Evolutionary conservation across 2,888 invertebrate species (phyloP).

Genomic region (Craniophora ligustri): DNA sequence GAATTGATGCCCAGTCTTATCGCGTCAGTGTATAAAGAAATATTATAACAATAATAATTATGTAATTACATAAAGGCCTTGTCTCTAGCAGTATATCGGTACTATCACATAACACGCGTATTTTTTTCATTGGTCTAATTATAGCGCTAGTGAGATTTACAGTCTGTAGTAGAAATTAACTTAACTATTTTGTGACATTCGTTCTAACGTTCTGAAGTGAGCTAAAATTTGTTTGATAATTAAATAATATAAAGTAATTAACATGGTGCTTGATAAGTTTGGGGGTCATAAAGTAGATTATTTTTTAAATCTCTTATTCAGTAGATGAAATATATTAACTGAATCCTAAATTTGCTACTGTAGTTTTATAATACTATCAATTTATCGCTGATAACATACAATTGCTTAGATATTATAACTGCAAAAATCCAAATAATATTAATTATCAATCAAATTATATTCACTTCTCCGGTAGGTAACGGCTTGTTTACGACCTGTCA

Average conservation of each 20-base stretch:
- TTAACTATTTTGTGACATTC: constrained; percentile 1
- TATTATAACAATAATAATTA: constrained; percentile 45
- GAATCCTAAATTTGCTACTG: too few relatives aligned
- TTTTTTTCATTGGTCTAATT: constrained; percentile 24
- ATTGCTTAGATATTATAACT: too few relatives aligned
- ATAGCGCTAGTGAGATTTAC: constrained; percentile 17
- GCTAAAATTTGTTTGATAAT: neutral
- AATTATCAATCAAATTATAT: too few relatives aligned
- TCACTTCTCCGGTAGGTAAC: neutral
- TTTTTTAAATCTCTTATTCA: too few relatives aligned
- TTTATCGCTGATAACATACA: too few relatives aligned
- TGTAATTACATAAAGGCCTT: constrained; percentile 68
- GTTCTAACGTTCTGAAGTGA: neutral
- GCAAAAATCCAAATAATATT: too few relatives aligned
- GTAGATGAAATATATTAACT: too few relatives aligned
- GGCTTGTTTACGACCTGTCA: neutral
- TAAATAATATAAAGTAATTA: too few relatives aligned
- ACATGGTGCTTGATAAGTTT: neutral
- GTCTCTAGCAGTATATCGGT: constrained; percentile 60
- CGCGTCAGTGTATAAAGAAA: constrained; percentile 19
- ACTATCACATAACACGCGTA: constrained; percentile 40
- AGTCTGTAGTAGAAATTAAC: neutral
- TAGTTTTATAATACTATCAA: too few relatives aligned
- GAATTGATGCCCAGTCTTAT: constrained; percentile 13
- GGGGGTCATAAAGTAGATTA: too few relatives aligned